Percentiles rank a stretch among this genome's conserved stretches.
phyloP scores from a whole-genome alignment of 2,113 vertebrate genomes.

The Ardeotis arabs region DNA sequence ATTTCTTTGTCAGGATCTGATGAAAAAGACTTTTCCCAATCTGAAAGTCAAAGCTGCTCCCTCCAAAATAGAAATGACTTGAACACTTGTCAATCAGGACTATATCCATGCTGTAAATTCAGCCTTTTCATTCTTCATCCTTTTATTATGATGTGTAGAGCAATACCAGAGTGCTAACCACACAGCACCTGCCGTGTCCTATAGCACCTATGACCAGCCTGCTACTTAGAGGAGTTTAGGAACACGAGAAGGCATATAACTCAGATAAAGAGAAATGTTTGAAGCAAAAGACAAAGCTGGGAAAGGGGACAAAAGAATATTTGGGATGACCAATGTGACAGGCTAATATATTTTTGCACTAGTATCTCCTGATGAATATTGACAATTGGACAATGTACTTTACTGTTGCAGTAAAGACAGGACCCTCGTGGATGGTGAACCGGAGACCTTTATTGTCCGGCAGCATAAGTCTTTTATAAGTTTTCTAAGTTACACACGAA shows the following conservation, averaged over 20 bases:
- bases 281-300: not conserved
- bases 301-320: not conserved
- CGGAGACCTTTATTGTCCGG: too few species aligned
- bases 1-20: not conserved
- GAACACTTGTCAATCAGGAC: not conserved
- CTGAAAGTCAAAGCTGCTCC: not conserved
- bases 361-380: not conserved
- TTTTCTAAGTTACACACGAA: too few species aligned
- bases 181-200: not conserved
- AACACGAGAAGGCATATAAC: fast-evolving
- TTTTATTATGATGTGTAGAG: not conserved
- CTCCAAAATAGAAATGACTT: not conserved
- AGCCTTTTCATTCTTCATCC: not conserved
- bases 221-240: not conserved
- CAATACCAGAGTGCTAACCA: not conserved
- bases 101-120: not conserved
- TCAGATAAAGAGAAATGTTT: not conserved
- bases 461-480: too few species aligned
- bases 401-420: too few species aligned
- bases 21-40: not conserved
- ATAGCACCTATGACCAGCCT: not conserved
- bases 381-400: too few species aligned
- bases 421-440: too few species aligned
- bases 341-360: not conserved
- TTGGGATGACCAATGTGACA: not conserved